phyloP scores from a whole-genome alignment of 2,113 vertebrate species.

The Otolemur garnettii region DNA sequence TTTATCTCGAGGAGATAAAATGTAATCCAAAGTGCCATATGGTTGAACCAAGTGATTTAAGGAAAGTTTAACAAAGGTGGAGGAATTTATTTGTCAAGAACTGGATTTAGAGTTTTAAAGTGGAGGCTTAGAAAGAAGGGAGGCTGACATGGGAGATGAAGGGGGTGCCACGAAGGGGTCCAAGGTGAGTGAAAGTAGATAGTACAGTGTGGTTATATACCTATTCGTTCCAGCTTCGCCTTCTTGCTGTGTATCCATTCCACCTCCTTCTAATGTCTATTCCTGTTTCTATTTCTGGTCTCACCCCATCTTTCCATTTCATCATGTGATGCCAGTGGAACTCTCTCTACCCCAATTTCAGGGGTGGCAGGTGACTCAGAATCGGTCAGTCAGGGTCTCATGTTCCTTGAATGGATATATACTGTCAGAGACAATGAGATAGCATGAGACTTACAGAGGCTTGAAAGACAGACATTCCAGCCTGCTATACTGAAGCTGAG shows the following conservation, averaged over 20 bases:
- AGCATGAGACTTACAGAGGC: not conserved
- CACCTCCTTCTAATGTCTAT: not conserved
- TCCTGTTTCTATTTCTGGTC: not conserved
- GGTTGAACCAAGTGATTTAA: not conserved
- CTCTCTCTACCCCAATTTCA: not conserved
- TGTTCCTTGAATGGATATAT: not conserved
- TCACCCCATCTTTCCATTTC: not conserved
- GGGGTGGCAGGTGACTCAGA: not conserved
- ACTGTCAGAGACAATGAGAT: not conserved
- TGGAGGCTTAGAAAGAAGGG: not conserved
- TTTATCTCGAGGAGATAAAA: not conserved
- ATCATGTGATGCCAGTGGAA: not conserved
- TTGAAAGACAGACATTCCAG: not conserved
- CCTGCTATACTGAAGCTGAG: not conserved
- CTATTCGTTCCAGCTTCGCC: not conserved
- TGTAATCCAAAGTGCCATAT: not conserved
- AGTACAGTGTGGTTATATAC: not conserved
- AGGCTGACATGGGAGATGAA: not conserved
- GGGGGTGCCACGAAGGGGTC: fast-evolving
- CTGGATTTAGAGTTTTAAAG: not conserved
- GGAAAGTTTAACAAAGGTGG: not conserved
- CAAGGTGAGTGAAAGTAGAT: too few species aligned
- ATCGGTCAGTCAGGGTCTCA: not conserved
- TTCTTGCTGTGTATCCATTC: not conserved
- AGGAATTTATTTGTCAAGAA: not conserved